A percentile compares a stretch with the other conserved stretches of the same genome.
These are phyloP conservation scores for Corydoras sp. DNA, from an alignment of 2,113 vertebrate species.

Conservation along the genomic window DNA sequence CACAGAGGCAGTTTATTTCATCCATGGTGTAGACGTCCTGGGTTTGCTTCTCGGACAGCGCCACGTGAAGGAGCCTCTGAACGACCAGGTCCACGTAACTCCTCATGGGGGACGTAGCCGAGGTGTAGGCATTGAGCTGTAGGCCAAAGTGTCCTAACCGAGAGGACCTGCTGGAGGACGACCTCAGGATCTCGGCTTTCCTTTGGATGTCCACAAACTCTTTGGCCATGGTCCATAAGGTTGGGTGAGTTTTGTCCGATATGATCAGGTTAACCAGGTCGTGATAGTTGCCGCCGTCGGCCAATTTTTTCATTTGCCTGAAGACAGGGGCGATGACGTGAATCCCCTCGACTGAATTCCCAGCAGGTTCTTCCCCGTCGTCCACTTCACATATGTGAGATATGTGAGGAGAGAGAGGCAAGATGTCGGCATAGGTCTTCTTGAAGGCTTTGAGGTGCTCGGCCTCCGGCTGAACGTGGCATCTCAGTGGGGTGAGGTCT, in stretches of 20 bases:
- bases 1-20: conserved; percentile 20
- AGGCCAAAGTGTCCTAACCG: conserved; percentile 70
- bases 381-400: conserved; percentile 14
- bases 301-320: conserved; percentile 5
- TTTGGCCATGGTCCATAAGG: neutral
- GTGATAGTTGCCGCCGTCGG: conserved; percentile 7
- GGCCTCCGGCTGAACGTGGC: conserved; percentile 26
- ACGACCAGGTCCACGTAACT: conserved; percentile 78
- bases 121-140: conserved; percentile 70
- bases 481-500: conserved; percentile 37
- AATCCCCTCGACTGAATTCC: neutral
- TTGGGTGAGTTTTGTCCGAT: conserved; percentile 29
- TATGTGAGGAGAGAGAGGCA: conserved; percentile 30
- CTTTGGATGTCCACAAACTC: conserved; percentile 29
- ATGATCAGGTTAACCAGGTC: conserved; percentile 29
- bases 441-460: conserved; percentile 10
- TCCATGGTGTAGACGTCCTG: neutral
- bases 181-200: conserved; percentile 13
- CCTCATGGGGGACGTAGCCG: conserved; percentile 83
- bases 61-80: conserved; percentile 72
- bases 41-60: neutral
- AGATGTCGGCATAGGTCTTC: neutral
- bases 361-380: neutral
- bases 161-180: conserved; percentile 2
- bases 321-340: conserved; percentile 19